These are phyloP conservation scores for Centrocercus urophasianus DNA, from an alignment of 2,113 vertebrate species.

Conservation along the genomic window DNA sequence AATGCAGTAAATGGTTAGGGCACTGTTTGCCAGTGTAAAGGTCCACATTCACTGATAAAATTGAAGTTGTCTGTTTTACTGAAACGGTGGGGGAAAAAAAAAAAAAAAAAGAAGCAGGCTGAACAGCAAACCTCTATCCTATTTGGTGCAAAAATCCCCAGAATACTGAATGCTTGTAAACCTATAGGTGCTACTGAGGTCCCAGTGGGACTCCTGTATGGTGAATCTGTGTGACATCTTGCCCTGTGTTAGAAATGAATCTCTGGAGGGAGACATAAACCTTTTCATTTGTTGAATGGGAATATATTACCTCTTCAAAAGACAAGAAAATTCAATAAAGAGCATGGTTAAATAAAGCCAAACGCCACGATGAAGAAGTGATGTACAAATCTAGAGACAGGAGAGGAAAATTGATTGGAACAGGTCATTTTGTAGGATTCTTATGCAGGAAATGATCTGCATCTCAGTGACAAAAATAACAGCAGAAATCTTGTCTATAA, in stretches of 20 bases:
- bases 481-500: neutral
- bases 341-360: neutral
- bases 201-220: fast-evolving
- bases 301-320: neutral
- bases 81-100: neutral
- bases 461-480: neutral
- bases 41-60: neutral
- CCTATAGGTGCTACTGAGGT: neutral
- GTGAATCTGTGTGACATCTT: neutral
- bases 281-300: neutral
- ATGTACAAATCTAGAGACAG: neutral
- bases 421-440: neutral
- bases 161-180: neutral
- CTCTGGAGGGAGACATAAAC: neutral
- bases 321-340: neutral
- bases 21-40: neutral
- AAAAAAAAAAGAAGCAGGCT: neutral
- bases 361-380: neutral
- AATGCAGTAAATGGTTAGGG: neutral
- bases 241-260: neutral
- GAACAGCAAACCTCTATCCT: neutral
- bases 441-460: neutral
- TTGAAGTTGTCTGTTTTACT: neutral
- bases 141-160: neutral
- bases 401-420: neutral